Evolutionary conservation across 1,140 invertebrate genomes (phyloP), one percentile per base, ranked within the genome.

Genomic region (Ostrea denselamellosa): DNA sequence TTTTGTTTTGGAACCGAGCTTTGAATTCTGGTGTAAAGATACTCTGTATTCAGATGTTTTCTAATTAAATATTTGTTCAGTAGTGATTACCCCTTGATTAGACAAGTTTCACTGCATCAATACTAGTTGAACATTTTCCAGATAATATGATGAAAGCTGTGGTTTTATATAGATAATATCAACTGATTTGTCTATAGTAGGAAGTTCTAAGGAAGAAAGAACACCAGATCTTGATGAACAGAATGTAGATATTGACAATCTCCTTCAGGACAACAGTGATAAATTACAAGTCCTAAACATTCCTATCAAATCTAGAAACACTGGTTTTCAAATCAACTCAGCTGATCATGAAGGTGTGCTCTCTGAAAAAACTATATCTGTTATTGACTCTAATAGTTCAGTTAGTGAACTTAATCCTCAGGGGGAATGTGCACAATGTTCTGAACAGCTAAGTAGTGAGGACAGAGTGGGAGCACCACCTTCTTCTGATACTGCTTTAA

Each of bases 201-300:
- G 22, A 17, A 14, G 17, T 28, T 52, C 44, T 28, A 51, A 2
- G 68, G 22, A 77, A 65, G 44, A 65, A 28, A 83, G 12, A 51
- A n/a, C 44, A 68, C 17, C 56, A 25, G 9, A 82, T 22, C 53
- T 53, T 52, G 71, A 51, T n/a, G 22, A 56, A 17, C 14, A 83
- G 53, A 19, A 17, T 17, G 25, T 14, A 84, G 17, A n/a, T 10
- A 28, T 84, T 54, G 12, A 34, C 14, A 71, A 53, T 19, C 65
- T 68, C 34, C 52, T 86, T 86, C 85, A 25, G 14, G 85, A 62
- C 85, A 71, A 52, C 82, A 53, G 85, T 86, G 85, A 77, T 71
- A 52, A 65, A n/a, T 58, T 52, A 71, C 19, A 14, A 51, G 52
- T 25, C 25, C 51, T 22, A 77, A 51, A 86, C 68, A 86, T 65